Evolutionary conservation across 1,140 invertebrate genomes (phyloP).

Genomic region (Nebria ingens): DNA sequence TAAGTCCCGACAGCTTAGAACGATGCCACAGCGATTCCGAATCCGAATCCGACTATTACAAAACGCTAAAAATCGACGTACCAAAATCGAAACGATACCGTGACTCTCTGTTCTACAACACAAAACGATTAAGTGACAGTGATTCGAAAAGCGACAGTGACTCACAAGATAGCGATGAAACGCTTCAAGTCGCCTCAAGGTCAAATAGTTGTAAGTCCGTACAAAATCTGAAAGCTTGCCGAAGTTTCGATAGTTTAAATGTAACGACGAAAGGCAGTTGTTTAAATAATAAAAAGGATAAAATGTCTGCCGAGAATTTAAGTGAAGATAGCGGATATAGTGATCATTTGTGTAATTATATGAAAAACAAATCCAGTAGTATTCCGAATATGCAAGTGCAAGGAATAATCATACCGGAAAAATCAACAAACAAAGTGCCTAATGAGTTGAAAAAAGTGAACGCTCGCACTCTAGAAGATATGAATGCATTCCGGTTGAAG

Average conservation of each 20-base stretch:
- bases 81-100: slow-evolving; percentile 18
- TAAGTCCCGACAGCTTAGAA: slow-evolving; percentile 44
- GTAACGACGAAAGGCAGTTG: no score
- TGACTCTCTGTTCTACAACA: slow-evolving; percentile 22
- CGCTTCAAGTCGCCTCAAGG: slow-evolving; percentile 21
- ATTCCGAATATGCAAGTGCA: slow-evolving; percentile 33
- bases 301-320: slow-evolving; percentile 57
- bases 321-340: slow-evolving; percentile 67
- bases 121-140: slow-evolving; percentile 18
- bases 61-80: slow-evolving; percentile 23
- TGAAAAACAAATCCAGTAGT: slow-evolving; percentile 34
- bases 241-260: slow-evolving; percentile 40
- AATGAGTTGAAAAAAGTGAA: slow-evolving; percentile 6
- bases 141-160: slow-evolving; percentile 22
- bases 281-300: slow-evolving; percentile 28
- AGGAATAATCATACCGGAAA: slow-evolving; percentile 18
- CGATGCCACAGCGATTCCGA: slow-evolving; percentile 22
- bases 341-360: slow-evolving; percentile 39
- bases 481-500: neutral
- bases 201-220: slow-evolving; percentile 22
- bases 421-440: slow-evolving; percentile 23
- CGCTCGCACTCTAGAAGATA: slow-evolving; percentile 6
- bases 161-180: slow-evolving; percentile 28
- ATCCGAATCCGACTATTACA: slow-evolving; percentile 26
- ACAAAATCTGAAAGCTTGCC: slow-evolving; percentile 36